Evolutionary conservation across 2,113 vertebrate genomes (phyloP), one percentile per base, ranked within the genome.

Genomic region (Pelusios castaneus): DNA sequence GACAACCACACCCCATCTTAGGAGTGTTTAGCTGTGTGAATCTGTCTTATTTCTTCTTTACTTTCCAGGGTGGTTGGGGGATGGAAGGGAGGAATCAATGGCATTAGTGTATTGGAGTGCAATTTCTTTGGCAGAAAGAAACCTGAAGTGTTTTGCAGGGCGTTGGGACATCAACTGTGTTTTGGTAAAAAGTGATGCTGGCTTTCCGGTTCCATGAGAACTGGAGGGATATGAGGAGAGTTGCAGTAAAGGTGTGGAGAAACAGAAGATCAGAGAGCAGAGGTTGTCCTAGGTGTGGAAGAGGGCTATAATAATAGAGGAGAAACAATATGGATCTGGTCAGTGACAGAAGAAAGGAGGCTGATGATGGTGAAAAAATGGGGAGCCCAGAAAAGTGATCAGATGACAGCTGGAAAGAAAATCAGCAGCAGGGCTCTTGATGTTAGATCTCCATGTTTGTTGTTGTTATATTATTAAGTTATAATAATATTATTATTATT

Each of bases 281-380:
- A 63, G 38, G 41, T 47, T 13, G 10, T 87, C 82, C 25, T 13
- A 31, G 80, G 63, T 49, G 54, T 24, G 21, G 58, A 78, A 80
- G n/a, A 38, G 34, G 34, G 47, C 0, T 45, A 77, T 2, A 8
- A 2, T 41, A 3, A 8, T 10, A 63, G 85, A 17, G 9, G 4
- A 51, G 5, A 38, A 24, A 51, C 34, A 54, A 34, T 54, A 24
- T 17, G 51, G 49, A 38, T 52, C 38, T n/a, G 34, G 19, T 67
- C 31, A 9, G 17, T 67, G 60, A 67, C 2, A 1, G 34, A 67
- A n/a, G 16, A 34, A n/a, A n/a, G 63, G 34, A 21, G 63, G 63
- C 9, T 16, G 17, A 16, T n/a, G 17, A 31, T n/a, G 17, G 17
- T 67, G 14, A 67, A n/a, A 17, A n/a, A 67, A 22, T 19, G 16